Conservation (phyloP, 1,140 invertebrate genomes). For the Phortica variegata region DNA sequence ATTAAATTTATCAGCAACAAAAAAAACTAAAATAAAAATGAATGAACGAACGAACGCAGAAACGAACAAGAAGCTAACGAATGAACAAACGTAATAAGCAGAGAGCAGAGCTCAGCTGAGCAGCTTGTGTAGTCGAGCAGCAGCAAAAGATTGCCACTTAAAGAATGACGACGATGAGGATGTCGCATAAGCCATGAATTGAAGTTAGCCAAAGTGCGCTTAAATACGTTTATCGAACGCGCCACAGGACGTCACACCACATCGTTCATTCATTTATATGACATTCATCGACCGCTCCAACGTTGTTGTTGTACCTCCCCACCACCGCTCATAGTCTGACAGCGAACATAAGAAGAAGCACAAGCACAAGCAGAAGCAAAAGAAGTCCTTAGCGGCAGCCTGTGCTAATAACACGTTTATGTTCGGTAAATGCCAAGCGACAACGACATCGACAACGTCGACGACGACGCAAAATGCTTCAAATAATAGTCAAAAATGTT, state of each 20-base stretch:
- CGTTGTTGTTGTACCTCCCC: background rate
- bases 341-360: slow-evolving; percentile 1
- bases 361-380: too few species aligned
- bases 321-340: background rate
- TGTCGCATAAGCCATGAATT: too few species aligned
- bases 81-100: too few species aligned
- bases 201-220: slow-evolving; percentile 1
- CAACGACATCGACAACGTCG: too few species aligned
- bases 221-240: slow-evolving; percentile 41
- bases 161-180: too few species aligned
- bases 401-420: too few species aligned
- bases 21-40: slow-evolving; percentile 7
- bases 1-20: slow-evolving; percentile 38
- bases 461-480: slow-evolving; percentile 36
- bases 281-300: background rate
- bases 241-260: slow-evolving; percentile 44
- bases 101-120: too few species aligned
- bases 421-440: slow-evolving; percentile 41
- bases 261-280: slow-evolving; percentile 44
- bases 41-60: too few species aligned
- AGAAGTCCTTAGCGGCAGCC: too few species aligned
- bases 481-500: slow-evolving; percentile 38
- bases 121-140: slow-evolving; percentile 7
- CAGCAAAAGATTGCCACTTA: slow-evolving; percentile 3
- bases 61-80: too few species aligned